phyloP scores from a whole-genome alignment of 2,888 invertebrate species.

The Crepidodera aurea region DNA sequence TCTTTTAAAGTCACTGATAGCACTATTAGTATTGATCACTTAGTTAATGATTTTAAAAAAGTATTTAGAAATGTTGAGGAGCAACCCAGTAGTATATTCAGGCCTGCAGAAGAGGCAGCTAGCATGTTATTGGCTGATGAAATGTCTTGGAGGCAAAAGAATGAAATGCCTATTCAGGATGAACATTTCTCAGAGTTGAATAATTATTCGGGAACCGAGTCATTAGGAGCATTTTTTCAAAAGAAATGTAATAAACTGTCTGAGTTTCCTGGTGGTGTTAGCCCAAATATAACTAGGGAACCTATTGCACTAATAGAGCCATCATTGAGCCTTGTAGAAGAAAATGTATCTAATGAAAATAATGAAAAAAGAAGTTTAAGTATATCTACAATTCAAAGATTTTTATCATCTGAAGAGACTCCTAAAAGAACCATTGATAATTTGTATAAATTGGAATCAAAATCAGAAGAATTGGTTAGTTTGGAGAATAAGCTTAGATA shows the following conservation, averaged over 20 bases:
- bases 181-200: slow-evolving; percentile 32
- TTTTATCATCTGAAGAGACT: slow-evolving; percentile 43
- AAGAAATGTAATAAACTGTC: slow-evolving; percentile 60
- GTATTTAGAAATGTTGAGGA: slow-evolving; percentile 30
- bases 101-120: slow-evolving; percentile 56
- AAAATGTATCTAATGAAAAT: slow-evolving; percentile 4
- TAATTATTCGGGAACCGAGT: slow-evolving; percentile 45
- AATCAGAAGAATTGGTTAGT: neutral
- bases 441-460: slow-evolving; percentile 28
- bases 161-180: slow-evolving; percentile 47
- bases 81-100: slow-evolving; percentile 47
- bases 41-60: slow-evolving; percentile 47
- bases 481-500: neutral
- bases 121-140: slow-evolving; percentile 61
- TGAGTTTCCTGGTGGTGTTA: slow-evolving; percentile 46
- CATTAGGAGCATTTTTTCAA: slow-evolving; percentile 62
- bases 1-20: slow-evolving; percentile 46
- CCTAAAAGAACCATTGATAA: slow-evolving; percentile 43
- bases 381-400: slow-evolving; percentile 45
- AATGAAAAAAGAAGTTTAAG: slow-evolving; percentile 45
- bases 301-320: slow-evolving; percentile 52
- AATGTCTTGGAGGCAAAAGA: slow-evolving; percentile 58
- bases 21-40: slow-evolving; percentile 47
- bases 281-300: slow-evolving; percentile 46
- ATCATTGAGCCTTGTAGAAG: slow-evolving; percentile 15